Conservation (phyloP, 2,113 vertebrate species). For the Crotalus helleri region DNA sequence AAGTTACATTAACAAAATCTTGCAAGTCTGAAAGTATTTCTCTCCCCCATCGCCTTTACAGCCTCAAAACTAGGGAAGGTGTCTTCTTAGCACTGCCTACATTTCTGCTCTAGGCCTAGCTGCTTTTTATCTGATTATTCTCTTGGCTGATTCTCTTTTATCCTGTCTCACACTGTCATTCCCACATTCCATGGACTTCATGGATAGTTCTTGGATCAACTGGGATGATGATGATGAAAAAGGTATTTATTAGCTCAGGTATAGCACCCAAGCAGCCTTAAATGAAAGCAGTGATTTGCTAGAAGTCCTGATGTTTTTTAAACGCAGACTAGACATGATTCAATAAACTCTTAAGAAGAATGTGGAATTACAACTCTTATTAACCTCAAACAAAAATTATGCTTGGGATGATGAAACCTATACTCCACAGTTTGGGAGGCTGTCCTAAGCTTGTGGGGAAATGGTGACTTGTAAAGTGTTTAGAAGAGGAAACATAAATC, state of each 20-base stretch:
- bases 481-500: neutral
- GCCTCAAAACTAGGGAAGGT: neutral
- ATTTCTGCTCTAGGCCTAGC: neutral
- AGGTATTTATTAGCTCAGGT: neutral
- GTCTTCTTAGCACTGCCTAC: neutral
- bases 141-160: neutral
- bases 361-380: neutral
- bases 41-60: neutral
- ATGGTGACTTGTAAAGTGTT: neutral
- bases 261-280: neutral
- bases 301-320: neutral
- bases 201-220: neutral
- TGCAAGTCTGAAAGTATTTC: neutral
- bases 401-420: neutral
- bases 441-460: neutral
- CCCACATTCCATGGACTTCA: neutral
- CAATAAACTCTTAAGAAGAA: neutral
- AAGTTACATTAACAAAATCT: neutral
- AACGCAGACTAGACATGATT: neutral
- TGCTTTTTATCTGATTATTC: neutral
- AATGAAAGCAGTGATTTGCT: neutral
- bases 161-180: neutral
- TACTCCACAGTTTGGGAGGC: neutral
- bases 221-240: neutral
- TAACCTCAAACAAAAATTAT: neutral